Evolutionary conservation across 2,113 vertebrate genomes (phyloP).

Genomic region (Raja brachyura): DNA sequence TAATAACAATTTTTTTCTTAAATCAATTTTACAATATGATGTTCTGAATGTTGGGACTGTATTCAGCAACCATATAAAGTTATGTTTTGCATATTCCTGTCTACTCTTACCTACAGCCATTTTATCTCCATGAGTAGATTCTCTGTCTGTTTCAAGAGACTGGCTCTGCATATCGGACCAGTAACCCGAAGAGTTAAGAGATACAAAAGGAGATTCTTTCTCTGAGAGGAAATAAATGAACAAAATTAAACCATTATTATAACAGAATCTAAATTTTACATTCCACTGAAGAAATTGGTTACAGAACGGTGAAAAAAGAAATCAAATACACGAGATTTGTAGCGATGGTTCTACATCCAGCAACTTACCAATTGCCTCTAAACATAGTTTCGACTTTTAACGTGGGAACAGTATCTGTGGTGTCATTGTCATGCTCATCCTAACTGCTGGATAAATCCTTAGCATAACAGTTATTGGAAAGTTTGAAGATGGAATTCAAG

Average conservation of each 20-base stretch:
- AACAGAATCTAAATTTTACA: not conserved
- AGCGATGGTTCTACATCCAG: not conserved
- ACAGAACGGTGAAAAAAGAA: not conserved
- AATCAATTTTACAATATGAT: not conserved
- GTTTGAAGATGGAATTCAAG: not conserved
- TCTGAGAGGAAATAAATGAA: not conserved
- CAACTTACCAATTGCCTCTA: not conserved
- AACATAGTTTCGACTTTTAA: no score
- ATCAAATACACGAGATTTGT: not conserved
- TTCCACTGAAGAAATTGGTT: not conserved
- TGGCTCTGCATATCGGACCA: not conserved
- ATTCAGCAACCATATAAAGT: not conserved
- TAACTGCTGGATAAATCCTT: not conserved
- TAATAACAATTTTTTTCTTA: not conserved
- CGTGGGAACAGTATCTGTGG: not conserved
- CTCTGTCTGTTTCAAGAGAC: slow-evolving; percentile 19
- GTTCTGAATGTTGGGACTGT: not conserved
- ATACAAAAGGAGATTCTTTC: slow-evolving; percentile 28
- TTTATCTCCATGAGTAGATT: slow-evolving; percentile 30
- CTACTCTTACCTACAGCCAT: slow-evolving; percentile 3
- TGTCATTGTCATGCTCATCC: not conserved
- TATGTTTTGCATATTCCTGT: not conserved
- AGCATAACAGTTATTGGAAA: not conserved
- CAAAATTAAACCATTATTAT: not conserved
- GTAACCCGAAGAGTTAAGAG: slow-evolving; percentile 17